Evolutionary conservation across 2,888 invertebrate genomes (phyloP).

Genomic region (Scaptomyza flava): DNA sequence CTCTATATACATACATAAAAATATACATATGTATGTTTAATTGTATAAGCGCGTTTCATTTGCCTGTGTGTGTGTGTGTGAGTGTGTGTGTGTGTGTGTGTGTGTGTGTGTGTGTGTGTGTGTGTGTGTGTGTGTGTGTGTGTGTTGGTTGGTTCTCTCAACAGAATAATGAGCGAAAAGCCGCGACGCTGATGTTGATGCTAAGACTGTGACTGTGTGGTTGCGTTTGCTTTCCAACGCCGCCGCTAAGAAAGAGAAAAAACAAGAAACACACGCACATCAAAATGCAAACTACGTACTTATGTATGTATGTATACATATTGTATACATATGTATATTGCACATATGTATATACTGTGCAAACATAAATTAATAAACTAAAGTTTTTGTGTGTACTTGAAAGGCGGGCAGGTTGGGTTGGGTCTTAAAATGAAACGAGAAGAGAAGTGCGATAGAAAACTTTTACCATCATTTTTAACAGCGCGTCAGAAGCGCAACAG

Average conservation of each 20-base stretch:
- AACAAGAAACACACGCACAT: background rate
- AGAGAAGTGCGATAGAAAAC: background rate
- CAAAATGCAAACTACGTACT: background rate
- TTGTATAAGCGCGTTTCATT: background rate
- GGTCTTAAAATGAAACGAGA: background rate
- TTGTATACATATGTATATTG: background rate
- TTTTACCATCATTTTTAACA: background rate
- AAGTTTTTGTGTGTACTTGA: background rate
- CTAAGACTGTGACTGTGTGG: conserved; percentile 44
- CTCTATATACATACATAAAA: background rate
- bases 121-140: background rate
- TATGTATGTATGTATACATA: too few species aligned
- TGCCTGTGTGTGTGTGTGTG: too few species aligned
- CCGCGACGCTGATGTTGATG: conserved; percentile 45
- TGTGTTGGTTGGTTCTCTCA: background rate
- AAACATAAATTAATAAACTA: background rate
- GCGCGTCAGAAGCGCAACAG: background rate
- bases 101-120: background rate
- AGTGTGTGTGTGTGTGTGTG: background rate
- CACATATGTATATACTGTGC: background rate
- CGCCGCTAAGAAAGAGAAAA: background rate
- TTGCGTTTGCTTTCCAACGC: conserved; percentile 9
- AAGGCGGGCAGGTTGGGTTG: background rate
- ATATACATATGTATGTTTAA: background rate
- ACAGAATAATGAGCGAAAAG: conserved; percentile 50